These are phyloP conservation scores for Styela plicata DNA, from an alignment of 23 tunicate genomes.

Conservation along the genomic window DNA sequence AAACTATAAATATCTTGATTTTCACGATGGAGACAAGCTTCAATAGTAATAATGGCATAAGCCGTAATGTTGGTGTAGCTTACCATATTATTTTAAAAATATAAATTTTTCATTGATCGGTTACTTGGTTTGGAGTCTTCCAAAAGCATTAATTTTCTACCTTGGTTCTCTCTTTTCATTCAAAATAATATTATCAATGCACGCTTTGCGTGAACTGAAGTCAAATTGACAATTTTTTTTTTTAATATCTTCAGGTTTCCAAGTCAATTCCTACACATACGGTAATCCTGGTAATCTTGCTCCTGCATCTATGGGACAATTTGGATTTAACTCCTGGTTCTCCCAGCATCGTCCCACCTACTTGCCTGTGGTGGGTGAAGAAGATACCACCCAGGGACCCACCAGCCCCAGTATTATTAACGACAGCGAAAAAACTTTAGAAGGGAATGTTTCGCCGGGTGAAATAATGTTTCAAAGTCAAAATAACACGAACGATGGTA, in stretches of 20 bases:
- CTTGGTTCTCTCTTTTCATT: too few relatives aligned
- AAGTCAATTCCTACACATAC: slow-evolving; percentile 8
- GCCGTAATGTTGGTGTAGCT: too few relatives aligned
- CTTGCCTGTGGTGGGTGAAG: slow-evolving; percentile 84
- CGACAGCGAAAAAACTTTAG: not conserved
- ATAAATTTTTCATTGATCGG: too few relatives aligned
- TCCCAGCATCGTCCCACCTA: slow-evolving; percentile 32
- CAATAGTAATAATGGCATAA: too few relatives aligned
- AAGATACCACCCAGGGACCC: slow-evolving; percentile 40
- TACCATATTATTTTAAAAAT: too few relatives aligned
- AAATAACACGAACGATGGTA: not conserved
- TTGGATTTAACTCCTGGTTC: slow-evolving; percentile 13
- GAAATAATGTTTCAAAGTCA: not conserved
- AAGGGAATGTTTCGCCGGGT: slow-evolving; percentile 7
- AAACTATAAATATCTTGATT: too few relatives aligned
- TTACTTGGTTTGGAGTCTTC: too few relatives aligned
- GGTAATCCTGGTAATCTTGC: not conserved
- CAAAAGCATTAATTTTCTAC: too few relatives aligned
- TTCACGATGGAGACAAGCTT: too few relatives aligned
- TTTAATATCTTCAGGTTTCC: slow-evolving; percentile 24
- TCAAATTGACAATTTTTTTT: too few relatives aligned
- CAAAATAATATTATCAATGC: too few relatives aligned
- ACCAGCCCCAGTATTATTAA: slow-evolving; percentile 15
- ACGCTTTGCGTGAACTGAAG: too few relatives aligned
- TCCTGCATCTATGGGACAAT: slow-evolving; percentile 10